Conservation (phyloP, 2,888 invertebrate species). For the Lapara coniferarum region DNA sequence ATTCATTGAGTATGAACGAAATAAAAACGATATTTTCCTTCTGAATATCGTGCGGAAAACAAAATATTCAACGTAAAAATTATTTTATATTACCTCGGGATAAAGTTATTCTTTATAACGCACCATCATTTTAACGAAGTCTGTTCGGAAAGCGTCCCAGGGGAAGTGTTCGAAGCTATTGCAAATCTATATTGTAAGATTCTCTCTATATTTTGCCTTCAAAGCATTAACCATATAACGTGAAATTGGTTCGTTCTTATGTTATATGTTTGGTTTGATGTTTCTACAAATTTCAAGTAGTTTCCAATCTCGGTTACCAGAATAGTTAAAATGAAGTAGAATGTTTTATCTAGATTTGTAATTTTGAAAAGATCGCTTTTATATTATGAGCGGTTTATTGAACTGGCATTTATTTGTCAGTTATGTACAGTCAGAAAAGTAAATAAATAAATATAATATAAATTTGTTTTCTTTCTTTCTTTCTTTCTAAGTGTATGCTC, state of each 20-base stretch:
- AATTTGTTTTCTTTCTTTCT: too few relatives aligned
- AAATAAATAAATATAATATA: too few relatives aligned
- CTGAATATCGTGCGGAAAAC: background rate
- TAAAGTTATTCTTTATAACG: constrained; percentile 1
- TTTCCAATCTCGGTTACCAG: too few relatives aligned
- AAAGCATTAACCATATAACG: background rate
- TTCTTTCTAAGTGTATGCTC: too few relatives aligned
- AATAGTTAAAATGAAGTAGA: too few relatives aligned
- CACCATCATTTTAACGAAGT: background rate
- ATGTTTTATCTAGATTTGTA: too few relatives aligned
- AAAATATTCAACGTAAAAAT: constrained; percentile 7
- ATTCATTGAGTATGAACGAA: background rate
- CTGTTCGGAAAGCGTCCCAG: background rate
- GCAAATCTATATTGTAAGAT: background rate
- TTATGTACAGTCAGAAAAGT: too few relatives aligned
- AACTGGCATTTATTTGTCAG: too few relatives aligned
- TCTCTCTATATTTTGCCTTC: background rate
- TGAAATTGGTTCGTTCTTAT: background rate
- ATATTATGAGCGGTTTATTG: too few relatives aligned
- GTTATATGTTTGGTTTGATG: background rate
- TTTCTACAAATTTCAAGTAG: background rate
- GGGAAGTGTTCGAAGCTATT: background rate
- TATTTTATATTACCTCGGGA: background rate
- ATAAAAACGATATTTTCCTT: background rate
- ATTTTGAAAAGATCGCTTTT: too few relatives aligned